A percentile compares a stretch with the other conserved stretches of the same genome.
These are phyloP conservation scores for Gastrophryne carolinensis DNA, from an alignment of 2,797 vertebrate species.

Conservation along the genomic window DNA sequence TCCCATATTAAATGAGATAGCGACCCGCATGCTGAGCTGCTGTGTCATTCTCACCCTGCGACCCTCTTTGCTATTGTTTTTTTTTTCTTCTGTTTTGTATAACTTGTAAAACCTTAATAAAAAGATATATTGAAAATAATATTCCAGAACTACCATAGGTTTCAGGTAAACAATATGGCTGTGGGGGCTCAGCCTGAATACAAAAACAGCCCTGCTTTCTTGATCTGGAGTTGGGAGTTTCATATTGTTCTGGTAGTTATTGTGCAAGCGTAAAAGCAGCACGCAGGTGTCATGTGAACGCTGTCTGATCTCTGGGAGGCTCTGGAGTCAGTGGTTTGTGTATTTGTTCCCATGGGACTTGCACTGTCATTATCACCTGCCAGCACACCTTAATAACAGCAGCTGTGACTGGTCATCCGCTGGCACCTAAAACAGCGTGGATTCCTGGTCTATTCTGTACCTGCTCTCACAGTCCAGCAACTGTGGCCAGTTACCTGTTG, in stretches of 20 bases:
- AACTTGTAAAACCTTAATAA: no score
- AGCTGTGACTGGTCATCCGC: not conserved
- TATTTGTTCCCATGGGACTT: conserved; percentile 3
- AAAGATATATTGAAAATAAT: no score
- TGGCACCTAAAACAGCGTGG: not conserved
- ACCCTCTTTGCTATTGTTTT: no score
- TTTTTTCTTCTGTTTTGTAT: no score
- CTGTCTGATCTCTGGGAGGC: not conserved
- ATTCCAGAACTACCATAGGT: no score
- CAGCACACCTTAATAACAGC: not conserved
- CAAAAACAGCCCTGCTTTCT: no score
- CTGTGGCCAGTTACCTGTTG: not conserved
- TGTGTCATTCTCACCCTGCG: no score
- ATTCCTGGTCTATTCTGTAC: no score
- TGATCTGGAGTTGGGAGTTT: not conserved
- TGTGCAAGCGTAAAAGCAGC: not conserved
- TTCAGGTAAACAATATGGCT: no score
- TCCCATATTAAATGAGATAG: no score
- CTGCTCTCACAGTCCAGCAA: not conserved
- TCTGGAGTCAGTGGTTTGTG: not conserved
- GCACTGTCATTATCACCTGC: conserved; percentile 9
- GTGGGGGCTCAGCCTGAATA: no score
- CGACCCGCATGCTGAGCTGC: no score
- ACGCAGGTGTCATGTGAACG: conserved; percentile 2
- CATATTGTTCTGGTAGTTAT: not conserved